Percentiles rank a stretch among this genome's conserved stretches.
These are phyloP conservation scores for Epirrhoe tristata DNA, from an alignment of 2,888 invertebrate genomes.

Conservation along the genomic window DNA sequence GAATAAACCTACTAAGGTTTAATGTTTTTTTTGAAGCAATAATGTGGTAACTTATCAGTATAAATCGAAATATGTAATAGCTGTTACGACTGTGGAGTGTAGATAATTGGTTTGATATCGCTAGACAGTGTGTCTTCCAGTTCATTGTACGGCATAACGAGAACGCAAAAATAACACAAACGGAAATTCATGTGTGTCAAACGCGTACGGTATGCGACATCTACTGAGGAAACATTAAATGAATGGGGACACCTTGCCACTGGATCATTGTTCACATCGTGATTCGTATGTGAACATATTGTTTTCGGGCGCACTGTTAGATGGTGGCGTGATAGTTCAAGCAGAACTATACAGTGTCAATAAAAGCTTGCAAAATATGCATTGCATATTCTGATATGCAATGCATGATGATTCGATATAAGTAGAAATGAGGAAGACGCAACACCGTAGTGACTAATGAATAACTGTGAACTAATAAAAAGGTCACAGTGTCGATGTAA, in stretches of 20 bases:
- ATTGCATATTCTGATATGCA: background rate
- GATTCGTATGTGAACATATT: constrained; percentile 18
- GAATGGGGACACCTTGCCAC: constrained; percentile 30
- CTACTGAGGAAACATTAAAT: constrained; percentile 38
- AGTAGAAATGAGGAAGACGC: constrained; percentile 19
- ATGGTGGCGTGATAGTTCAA: background rate
- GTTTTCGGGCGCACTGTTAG: constrained; percentile 15
- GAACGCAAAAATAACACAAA: constrained; percentile 62
- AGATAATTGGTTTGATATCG: constrained; percentile 37
- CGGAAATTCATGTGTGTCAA: constrained; percentile 66
- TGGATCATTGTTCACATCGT: constrained; percentile 17
- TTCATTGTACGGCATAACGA: constrained; percentile 65
- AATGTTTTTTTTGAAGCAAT: background rate
- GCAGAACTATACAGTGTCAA: background rate
- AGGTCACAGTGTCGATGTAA: constrained; percentile 67
- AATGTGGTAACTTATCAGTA: background rate
- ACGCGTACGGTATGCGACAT: constrained; percentile 41
- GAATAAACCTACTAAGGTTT: background rate
- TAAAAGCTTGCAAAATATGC: background rate
- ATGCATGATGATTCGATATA: background rate
- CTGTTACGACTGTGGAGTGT: background rate
- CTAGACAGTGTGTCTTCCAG: constrained; percentile 65
- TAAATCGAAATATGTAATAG: constrained; percentile 21
- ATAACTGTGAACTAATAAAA: constrained; percentile 64
- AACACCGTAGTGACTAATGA: constrained; percentile 42